Base-by-base conservation (phyloP, 1,140 invertebrate genomes). In the Tyrophagus putrescentiae region DNA sequence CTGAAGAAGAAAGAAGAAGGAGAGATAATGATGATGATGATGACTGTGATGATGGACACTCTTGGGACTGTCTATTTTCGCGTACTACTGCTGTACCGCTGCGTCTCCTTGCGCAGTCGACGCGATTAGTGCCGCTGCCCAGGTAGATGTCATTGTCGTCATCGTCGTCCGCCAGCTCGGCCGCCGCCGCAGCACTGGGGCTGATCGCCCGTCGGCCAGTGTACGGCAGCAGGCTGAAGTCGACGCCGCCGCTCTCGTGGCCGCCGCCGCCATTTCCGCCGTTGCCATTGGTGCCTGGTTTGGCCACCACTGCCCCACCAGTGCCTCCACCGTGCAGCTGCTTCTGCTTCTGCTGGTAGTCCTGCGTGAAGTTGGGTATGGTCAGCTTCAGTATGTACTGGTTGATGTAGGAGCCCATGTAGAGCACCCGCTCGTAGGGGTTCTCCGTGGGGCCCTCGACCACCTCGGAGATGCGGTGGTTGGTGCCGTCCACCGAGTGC, bases 321-420 rank as follows among this genome's bases (percentile, higher is more conserved):
- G n/a, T n/a, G n/a, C n/a, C n/a, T n/a, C n/a, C n/a, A 2, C 25
- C 13, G 25, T 3, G 13, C n/a, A 54, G n/a, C 39, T 54, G 52
- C 39, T 54, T 54, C 11, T 54, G 13, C 27, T 54, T 54, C 39
- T 54, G 52, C 39, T 54, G 52, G 39, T 54, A 54, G 27, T 59
- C 41, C 32, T 59, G 34, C 9, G 57, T 42, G n/a, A 59, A 59
- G 25, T 59, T 59, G 6, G 57, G 57, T 44, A 59, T 59, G 4
- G 57, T 44, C 29, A 59, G 27, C 34, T 59, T 59, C 5, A 59
- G 25, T 42, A 89, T 69, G 65, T 77, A 84, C 25, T 80, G 70
- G 66, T 80, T 79, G 62, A 76, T 78, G 7, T 84, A 84, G n/a
- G 79, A 81, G 16, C 86, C 82, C 0, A 84, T 67, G 69, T 79